Conservation (phyloP, 2,888 invertebrate genomes). For the Linnaemya vulpina region DNA sequence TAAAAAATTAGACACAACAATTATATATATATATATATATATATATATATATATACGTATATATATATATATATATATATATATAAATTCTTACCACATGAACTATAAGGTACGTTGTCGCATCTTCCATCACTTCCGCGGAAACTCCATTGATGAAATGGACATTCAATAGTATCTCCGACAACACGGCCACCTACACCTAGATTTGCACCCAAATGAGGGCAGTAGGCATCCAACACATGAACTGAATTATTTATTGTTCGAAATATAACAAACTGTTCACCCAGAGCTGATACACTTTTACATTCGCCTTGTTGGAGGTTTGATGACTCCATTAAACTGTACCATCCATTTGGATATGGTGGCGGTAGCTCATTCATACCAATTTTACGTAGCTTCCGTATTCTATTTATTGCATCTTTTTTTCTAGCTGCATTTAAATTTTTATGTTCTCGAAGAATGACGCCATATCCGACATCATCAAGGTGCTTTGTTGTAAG, state of each 20-base stretch:
- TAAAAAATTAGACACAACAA: too few species aligned
- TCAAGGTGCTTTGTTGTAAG: slow-evolving; percentile 75
- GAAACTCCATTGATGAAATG: slow-evolving; percentile 95
- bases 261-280: slow-evolving; percentile 89
- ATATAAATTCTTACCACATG: slow-evolving; percentile 81
- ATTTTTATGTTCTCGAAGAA: slow-evolving; percentile 55
- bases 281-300: slow-evolving; percentile 87
- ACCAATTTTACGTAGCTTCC: slow-evolving; percentile 85
- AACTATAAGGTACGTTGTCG: slow-evolving; percentile 88
- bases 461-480: slow-evolving; percentile 74
- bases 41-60: too few species aligned
- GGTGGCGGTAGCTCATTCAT: slow-evolving; percentile 88
- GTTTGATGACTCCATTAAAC: slow-evolving; percentile 87
- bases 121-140: slow-evolving; percentile 89
- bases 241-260: slow-evolving; percentile 86
- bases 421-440: slow-evolving; percentile 72
- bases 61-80: too few species aligned
- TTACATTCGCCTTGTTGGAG: slow-evolving; percentile 85
- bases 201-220: slow-evolving; percentile 94
- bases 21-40: too few species aligned
- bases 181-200: slow-evolving; percentile 90
- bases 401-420: slow-evolving; percentile 83
- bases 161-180: slow-evolving; percentile 92
- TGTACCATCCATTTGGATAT: slow-evolving; percentile 96
- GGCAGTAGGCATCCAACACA: slow-evolving; percentile 93